Base-by-base conservation (phyloP, 2,888 invertebrate genomes). In the Beris chalybata region DNA sequence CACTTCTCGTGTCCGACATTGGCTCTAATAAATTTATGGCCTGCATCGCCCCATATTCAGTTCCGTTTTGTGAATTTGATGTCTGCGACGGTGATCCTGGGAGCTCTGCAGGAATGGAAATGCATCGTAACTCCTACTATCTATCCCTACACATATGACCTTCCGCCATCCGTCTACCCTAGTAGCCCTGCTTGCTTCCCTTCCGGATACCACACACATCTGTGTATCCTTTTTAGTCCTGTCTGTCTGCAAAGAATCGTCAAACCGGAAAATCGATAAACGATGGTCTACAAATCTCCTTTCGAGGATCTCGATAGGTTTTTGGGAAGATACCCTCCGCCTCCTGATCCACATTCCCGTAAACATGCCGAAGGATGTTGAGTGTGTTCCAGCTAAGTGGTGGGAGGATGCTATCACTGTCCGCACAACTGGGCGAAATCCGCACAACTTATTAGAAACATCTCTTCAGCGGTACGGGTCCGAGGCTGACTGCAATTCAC, bases 181-280 rank as follows among this genome's bases (percentile, higher is more conserved):
- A 3, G 7, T 9, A 22, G 3, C 38, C 38, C 5, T 38, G 38
- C 38, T 38, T 9, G 3, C 38, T 38, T 5, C 22, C 22, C 22
- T 22, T 38, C 38, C 38, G 38, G 38, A 38, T 9, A 38, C 38
- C 38, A 9, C 9, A 38, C 38, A 38, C 38, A 38, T 38, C 9
- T 38, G 7, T 38, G 38, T 38, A 38, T 38, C 38, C 38, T 38
- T 38, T 38, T 22, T 38, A 5, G 38, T 38, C 38, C 50, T 59
- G 59, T 59, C 48, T 47, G 59, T 48, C 48, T 48, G 38, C 31
- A 48, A 3, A 48, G 48, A 59, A 59, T 15, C 31, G n/a, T 32
- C 48, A 59, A 58, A 12, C 48, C 48, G 59, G 59, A 48, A 59
- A 59, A 59, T 59, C 59, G 59, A 59, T 59, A 50, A 59, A 45